Evolutionary conservation across 2,888 invertebrate genomes (phyloP).

Genomic region (Eupsilia transversa): DNA sequence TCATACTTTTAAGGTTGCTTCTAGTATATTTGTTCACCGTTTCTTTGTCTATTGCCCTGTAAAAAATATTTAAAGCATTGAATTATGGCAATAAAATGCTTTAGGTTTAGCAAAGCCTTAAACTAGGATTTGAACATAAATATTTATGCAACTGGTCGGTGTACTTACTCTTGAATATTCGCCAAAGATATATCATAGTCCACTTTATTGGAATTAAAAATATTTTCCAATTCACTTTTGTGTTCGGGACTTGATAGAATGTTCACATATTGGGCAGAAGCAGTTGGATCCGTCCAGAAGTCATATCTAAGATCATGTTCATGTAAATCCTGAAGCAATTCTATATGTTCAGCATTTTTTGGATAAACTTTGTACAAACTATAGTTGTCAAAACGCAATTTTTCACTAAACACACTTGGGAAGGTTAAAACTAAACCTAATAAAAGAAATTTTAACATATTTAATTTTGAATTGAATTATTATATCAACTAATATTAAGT

Average conservation of each 20-base stretch:
- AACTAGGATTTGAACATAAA: neutral
- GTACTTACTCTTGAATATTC: slow-evolving; percentile 86
- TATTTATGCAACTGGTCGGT: neutral
- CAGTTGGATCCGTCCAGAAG: slow-evolving; percentile 80
- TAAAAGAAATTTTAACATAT: slow-evolving; percentile 57
- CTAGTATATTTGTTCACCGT: slow-evolving; percentile 70
- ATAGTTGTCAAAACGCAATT: slow-evolving; percentile 76
- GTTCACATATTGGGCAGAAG: slow-evolving; percentile 74
- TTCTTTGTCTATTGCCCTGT: slow-evolving; percentile 87
- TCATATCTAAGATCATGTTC: slow-evolving; percentile 77
- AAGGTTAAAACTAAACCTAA: slow-evolving; percentile 46
- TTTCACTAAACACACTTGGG: slow-evolving; percentile 65
- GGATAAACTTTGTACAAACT: slow-evolving; percentile 89
- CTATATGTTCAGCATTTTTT: slow-evolving; percentile 81
- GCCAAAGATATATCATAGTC: slow-evolving; percentile 79
- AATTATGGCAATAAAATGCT: neutral
- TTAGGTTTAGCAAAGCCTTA: neutral
- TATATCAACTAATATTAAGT: neutral
- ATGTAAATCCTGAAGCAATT: slow-evolving; percentile 84
- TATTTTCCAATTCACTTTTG: slow-evolving; percentile 73
- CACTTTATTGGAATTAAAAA: slow-evolving; percentile 77
- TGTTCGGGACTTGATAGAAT: slow-evolving; percentile 80
- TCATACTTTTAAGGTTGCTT: slow-evolving; percentile 67
- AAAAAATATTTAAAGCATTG: neutral
- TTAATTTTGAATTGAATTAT: slow-evolving; percentile 9